phyloP scores from a whole-genome alignment of 1,140 invertebrate genomes.

The Liolophura sinensis region DNA sequence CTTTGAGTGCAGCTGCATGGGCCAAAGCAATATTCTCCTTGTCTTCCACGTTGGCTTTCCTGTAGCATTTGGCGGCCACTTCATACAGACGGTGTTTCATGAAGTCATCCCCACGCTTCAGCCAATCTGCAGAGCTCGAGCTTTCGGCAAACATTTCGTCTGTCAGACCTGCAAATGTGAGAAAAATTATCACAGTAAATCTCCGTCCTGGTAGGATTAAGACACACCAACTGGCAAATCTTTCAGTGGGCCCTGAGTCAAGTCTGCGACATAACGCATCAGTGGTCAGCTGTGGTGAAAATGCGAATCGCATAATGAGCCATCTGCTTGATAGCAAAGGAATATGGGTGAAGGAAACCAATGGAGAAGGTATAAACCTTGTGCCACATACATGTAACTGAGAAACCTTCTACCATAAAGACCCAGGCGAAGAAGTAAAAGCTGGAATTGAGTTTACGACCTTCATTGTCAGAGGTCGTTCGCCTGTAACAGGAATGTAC shows the following conservation, averaged over 20 bases:
- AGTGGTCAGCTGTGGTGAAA: too few species aligned
- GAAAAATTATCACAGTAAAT: neutral
- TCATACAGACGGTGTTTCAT: conserved; percentile 41
- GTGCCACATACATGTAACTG: too few species aligned
- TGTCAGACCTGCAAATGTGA: conserved; percentile 16
- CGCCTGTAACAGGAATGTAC: too few species aligned
- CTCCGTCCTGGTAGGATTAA: too few species aligned
- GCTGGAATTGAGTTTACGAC: neutral
- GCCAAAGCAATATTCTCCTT: conserved; percentile 40
- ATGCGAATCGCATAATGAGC: too few species aligned
- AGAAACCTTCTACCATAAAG: neutral
- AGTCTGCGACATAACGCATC: too few species aligned
- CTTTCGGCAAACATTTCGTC: conserved; percentile 42
- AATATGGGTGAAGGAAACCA: too few species aligned
- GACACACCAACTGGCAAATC: too few species aligned
- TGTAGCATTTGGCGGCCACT: conserved; percentile 50
- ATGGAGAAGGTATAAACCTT: too few species aligned
- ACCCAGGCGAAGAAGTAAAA: neutral
- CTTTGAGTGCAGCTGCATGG: conserved; percentile 38
- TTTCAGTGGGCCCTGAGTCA: neutral
- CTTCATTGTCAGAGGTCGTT: too few species aligned
- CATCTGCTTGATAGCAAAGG: too few species aligned
- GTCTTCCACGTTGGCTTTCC: conserved; percentile 22
- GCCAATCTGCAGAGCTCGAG: conserved; percentile 43
- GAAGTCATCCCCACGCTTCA: conserved; percentile 42